Percentiles rank a stretch among this genome's conserved stretches.
Evolutionary conservation across 2,888 invertebrate species (phyloP).

Genomic region (Pachliopta kotzebuea): DNA sequence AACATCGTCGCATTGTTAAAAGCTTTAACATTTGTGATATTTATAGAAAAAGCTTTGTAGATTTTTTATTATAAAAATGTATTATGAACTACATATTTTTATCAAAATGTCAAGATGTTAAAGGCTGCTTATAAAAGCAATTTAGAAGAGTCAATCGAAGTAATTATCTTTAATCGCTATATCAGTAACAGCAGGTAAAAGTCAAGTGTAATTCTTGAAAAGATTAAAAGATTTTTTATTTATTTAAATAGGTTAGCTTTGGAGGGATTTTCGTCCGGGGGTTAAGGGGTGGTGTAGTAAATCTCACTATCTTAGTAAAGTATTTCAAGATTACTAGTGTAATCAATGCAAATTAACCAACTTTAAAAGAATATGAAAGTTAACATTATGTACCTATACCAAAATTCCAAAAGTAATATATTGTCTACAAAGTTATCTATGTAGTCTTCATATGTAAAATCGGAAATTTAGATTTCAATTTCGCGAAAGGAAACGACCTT

Average conservation of each 20-base stretch:
- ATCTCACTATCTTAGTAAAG: no score
- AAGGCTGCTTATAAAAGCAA: not conserved
- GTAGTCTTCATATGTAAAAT: no score
- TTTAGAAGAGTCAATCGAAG: not conserved
- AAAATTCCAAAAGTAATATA: no score
- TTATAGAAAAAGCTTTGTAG: no score
- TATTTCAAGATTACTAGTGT: not conserved
- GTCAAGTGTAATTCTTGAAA: constrained; percentile 1
- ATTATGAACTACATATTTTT: not conserved
- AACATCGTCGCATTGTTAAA: not conserved
- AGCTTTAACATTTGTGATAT: not conserved
- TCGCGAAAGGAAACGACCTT: no score
- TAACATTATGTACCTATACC: no score
- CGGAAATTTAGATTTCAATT: no score
- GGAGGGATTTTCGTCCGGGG: no score
- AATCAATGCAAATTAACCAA: not conserved
- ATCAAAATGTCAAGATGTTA: not conserved
- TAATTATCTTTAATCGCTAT: not conserved
- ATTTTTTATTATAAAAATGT: not conserved
- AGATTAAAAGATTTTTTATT: not conserved
- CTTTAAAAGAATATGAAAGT: no score
- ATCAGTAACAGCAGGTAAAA: not conserved
- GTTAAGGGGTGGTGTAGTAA: no score
- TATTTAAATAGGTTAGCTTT: no score
- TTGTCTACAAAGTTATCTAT: no score